Evolutionary conservation across 2,888 invertebrate genomes (phyloP).

Genomic region (Archips xylosteana): DNA sequence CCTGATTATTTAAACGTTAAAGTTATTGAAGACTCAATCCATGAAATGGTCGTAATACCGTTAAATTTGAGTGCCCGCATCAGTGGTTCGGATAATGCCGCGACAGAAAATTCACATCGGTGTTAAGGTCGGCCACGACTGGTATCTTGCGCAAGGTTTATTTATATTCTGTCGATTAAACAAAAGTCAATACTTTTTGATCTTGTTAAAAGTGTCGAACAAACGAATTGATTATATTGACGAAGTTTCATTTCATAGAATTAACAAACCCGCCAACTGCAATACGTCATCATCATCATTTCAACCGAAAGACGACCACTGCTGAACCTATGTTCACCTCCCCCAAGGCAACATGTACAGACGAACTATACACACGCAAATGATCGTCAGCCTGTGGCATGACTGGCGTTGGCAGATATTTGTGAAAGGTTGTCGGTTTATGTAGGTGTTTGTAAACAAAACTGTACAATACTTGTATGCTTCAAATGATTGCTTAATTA

Average conservation of each 20-base stretch:
- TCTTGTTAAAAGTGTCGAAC: slow-evolving; percentile 3
- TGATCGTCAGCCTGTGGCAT: background rate
- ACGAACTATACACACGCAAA: background rate
- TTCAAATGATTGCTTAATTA: slow-evolving; percentile 7
- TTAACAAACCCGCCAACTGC: background rate
- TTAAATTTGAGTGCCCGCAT: slow-evolving; percentile 72
- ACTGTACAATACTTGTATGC: background rate
- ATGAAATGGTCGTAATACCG: slow-evolving; percentile 32
- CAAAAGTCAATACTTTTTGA: slow-evolving; percentile 3
- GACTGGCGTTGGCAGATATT: background rate
- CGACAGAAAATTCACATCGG: slow-evolving; percentile 64
- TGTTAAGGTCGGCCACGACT: slow-evolving; percentile 71
- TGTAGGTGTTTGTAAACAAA: background rate
- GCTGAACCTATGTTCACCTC: too few relatives aligned
- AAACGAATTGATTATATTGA: slow-evolving; percentile 1
- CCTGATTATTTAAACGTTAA: slow-evolving; percentile 1
- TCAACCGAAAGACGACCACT: too few relatives aligned
- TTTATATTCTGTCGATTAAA: slow-evolving; percentile 51
- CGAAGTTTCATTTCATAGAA: background rate
- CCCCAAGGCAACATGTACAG: background rate
- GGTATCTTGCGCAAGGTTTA: slow-evolving; percentile 62
- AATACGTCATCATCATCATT: too few relatives aligned
- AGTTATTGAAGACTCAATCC: slow-evolving; percentile 29
- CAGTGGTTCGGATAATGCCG: slow-evolving; percentile 68
- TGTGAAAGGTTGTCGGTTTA: background rate